phyloP scores from a whole-genome alignment of 2,888 invertebrate genomes.

The Pocota personata region DNA sequence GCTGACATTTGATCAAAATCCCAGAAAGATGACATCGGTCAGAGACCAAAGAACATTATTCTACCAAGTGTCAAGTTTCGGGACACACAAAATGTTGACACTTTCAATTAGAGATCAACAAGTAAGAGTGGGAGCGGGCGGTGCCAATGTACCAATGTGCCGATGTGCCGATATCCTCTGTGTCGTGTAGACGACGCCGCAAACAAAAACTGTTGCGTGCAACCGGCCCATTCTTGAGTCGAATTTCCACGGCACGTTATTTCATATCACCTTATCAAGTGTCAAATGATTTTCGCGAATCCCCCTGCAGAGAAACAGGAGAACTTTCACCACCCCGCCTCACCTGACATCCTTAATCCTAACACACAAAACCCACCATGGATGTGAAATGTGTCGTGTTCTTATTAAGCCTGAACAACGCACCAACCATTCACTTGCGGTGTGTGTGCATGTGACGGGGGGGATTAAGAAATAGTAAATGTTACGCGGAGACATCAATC shows the following conservation, averaged over 20 bases:
- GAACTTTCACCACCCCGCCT: background rate
- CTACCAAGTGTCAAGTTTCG: constrained; percentile 7
- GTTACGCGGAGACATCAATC: constrained; percentile 70
- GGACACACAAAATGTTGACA: constrained; percentile 48
- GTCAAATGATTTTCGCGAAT: constrained; percentile 58
- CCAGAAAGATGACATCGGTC: constrained; percentile 66
- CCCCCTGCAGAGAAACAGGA: background rate
- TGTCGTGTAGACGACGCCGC: background rate
- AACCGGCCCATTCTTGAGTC: constrained; percentile 24
- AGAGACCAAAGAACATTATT: constrained; percentile 52
- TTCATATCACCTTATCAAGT: constrained; percentile 58
- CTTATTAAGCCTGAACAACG: constrained; percentile 58
- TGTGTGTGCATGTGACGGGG: constrained; percentile 23
- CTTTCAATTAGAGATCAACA: constrained; percentile 54
- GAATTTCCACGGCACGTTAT: constrained; percentile 56
- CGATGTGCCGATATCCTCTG: background rate
- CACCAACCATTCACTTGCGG: constrained; percentile 21
- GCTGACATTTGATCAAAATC: constrained; percentile 55
- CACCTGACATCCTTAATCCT: constrained; percentile 66
- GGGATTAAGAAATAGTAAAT: constrained; percentile 48
- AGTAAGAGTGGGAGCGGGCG: constrained; percentile 16
- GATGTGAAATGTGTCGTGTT: constrained; percentile 65
- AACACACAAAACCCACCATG: constrained; percentile 35
- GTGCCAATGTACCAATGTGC: background rate
- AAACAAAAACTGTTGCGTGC: constrained; percentile 57